Conservation (phyloP, 2,797 vertebrate genomes). For the Gymnodraco acuticeps region DNA sequence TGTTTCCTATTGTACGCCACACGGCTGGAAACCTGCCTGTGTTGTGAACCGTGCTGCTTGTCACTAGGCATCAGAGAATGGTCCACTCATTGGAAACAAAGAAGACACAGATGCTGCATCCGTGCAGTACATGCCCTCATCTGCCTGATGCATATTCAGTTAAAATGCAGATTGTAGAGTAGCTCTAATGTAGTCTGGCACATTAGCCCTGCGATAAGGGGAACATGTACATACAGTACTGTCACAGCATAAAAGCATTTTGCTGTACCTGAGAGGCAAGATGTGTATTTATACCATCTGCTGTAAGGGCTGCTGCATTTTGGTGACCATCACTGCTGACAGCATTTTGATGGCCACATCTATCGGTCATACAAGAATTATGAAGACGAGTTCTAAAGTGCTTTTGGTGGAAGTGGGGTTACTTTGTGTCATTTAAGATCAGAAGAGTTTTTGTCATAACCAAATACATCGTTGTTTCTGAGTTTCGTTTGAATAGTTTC, state of each 20-base stretch:
- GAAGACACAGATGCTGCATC: conserved; percentile 62
- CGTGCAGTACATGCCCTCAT: conserved; percentile 45
- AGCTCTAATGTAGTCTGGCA: conserved; percentile 56
- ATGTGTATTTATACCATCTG: conserved; percentile 55
- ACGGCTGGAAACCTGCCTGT: conserved; percentile 58
- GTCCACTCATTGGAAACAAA: conserved; percentile 67
- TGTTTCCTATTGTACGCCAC: conserved; percentile 20
- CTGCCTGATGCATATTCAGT: conserved; percentile 74
- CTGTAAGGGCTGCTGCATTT: conserved; percentile 38
- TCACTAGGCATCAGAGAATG: conserved; percentile 66
- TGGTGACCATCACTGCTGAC: conserved; percentile 56
- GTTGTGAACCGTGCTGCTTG: conserved; percentile 60
- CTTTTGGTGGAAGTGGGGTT: conserved; percentile 3
- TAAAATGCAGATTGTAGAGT: conserved; percentile 46
- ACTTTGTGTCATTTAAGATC: conserved; percentile 19
- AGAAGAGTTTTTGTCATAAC: conserved; percentile 5
- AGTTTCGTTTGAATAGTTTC: background rate
- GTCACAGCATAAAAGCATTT: conserved; percentile 74
- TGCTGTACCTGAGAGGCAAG: conserved; percentile 65
- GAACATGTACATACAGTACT: conserved; percentile 51
- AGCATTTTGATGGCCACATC: conserved; percentile 57
- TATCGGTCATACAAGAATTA: conserved; percentile 68
- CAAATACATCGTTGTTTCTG: background rate
- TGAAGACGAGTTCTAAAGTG: conserved; percentile 55
- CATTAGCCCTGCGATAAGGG: conserved; percentile 49